Base-by-base conservation (phyloP, 2,797 vertebrate species). In the Tokudaia muenninki region DNA sequence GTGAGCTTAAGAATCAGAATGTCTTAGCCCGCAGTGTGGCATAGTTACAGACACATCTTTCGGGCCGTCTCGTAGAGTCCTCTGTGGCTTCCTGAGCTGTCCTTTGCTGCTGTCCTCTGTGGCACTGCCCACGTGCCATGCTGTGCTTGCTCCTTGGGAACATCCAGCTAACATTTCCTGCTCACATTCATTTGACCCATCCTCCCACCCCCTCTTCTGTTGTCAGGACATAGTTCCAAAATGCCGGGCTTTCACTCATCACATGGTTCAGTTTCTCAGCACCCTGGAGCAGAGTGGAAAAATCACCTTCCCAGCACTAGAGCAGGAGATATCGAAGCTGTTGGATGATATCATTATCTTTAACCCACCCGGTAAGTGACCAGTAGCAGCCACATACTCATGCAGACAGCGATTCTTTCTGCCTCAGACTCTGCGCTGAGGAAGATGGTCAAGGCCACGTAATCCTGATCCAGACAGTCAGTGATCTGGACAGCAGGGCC, bases 161-260 rank as follows among this genome's bases (percentile, higher is more conserved):
- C 6, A 34, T 2, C 61, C 29, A 77, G 55, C 72, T 57, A 8
- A 80, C 29, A 11, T n/a, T 37, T 17, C 19, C 77, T 37, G 13
- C 13, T 4, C 41, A 61, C n/a, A 57, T 75, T 96, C 3, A 21
- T 65, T 75, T 63, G 79, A 93, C 44, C 22, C 37, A 50, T 29
- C 12, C 4, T 72, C 59, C 52, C 65, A 29, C 21, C 55, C 14
- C 57, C 57, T 6, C 41, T 29, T 91, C 44, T 50, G 34, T 44
- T 59, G 31, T 95, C 97, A 99, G 99, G 99, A 99, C 98, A 99
- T 99, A 94, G 99, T 99, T 3, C 98, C 98, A 97, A 99, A 99
- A 98, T 99, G 99, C 50, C 99, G 78, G 96, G 99, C 98, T 0
- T 99, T 99, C 94, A 98, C 99, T 95, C 98, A 97, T 96, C 99